These are phyloP conservation scores for Scaptodrosophila lebanonensis DNA, from an alignment of 1,140 invertebrate genomes.

Conservation along the genomic window DNA sequence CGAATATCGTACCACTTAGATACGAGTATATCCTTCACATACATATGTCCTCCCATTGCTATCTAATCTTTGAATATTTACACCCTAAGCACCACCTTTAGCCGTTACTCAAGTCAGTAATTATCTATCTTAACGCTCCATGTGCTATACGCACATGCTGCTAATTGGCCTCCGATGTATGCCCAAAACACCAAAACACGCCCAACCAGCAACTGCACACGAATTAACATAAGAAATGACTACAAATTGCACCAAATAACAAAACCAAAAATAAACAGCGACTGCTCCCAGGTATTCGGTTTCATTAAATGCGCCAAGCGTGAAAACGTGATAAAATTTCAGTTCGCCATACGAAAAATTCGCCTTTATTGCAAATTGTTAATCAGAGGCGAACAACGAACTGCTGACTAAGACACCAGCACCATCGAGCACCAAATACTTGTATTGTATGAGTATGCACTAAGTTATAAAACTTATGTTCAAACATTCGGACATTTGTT, in stretches of 20 bases:
- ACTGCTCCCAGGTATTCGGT: constrained; percentile 33
- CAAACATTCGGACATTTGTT: not conserved
- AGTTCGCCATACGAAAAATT: constrained; percentile 49
- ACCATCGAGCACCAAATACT: too few relatives aligned
- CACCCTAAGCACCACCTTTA: too few relatives aligned
- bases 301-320: constrained; percentile 61
- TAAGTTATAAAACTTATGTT: not conserved
- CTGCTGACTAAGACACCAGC: too few relatives aligned
- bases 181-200: constrained; percentile 9
- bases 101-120: constrained; percentile 32
- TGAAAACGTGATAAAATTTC: constrained; percentile 71
- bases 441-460: too few relatives aligned
- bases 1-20: too few relatives aligned
- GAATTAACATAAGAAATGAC: constrained; percentile 57
- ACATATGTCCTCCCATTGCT: too few relatives aligned
- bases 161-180: constrained; percentile 54
- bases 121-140: too few relatives aligned
- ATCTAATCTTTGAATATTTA: too few relatives aligned
- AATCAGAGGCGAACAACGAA: too few relatives aligned
- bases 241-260: constrained; percentile 67
- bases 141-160: constrained; percentile 21
- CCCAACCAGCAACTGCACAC: constrained; percentile 10
- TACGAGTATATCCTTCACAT: too few relatives aligned
- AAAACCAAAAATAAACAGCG: constrained; percentile 38
- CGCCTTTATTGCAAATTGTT: too few relatives aligned